A percentile compares a stretch with the other conserved stretches of the same genome.
Evolutionary conservation across 2,113 vertebrate genomes (phyloP).

Genomic region (Miniopterus natalensis): DNA sequence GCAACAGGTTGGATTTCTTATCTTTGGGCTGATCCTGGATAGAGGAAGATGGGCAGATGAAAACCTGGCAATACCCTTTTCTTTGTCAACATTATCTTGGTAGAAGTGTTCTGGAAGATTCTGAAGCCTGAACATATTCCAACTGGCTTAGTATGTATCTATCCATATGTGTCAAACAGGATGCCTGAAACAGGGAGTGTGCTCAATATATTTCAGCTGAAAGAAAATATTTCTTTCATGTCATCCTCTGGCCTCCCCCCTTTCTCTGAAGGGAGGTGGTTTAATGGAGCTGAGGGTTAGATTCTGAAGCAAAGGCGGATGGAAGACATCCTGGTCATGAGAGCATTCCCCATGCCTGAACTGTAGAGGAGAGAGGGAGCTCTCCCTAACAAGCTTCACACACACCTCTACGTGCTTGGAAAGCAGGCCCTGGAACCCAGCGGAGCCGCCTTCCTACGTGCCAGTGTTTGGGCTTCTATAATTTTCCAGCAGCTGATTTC

Average conservation of each 20-base stretch:
- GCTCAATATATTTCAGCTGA: not conserved
- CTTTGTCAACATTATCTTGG: not conserved
- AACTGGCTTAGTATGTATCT: not conserved
- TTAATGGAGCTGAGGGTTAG: not conserved
- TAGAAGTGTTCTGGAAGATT: conserved; percentile 57
- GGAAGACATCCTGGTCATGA: not conserved
- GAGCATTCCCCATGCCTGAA: not conserved
- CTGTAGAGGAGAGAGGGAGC: not conserved
- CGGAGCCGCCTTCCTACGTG: not conserved
- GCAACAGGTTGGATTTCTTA: not conserved
- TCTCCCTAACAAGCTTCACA: not conserved
- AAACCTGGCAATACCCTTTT: not conserved
- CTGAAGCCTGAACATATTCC: conserved; percentile 4
- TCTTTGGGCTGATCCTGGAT: not conserved
- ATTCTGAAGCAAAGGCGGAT: conserved; percentile 10
- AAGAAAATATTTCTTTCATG: conserved; percentile 5
- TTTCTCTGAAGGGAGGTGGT: not conserved
- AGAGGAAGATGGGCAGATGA: not conserved
- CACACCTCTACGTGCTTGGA: not conserved
- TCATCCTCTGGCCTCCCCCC: not conserved
- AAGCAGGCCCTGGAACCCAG: not conserved
- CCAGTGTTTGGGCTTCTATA: not conserved
- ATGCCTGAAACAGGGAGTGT: not conserved
- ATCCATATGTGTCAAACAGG: not conserved
- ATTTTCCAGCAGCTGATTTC: conserved; percentile 1